Base-by-base conservation (phyloP, 2,113 vertebrate genomes). In the Ceyx melanurus region DNA sequence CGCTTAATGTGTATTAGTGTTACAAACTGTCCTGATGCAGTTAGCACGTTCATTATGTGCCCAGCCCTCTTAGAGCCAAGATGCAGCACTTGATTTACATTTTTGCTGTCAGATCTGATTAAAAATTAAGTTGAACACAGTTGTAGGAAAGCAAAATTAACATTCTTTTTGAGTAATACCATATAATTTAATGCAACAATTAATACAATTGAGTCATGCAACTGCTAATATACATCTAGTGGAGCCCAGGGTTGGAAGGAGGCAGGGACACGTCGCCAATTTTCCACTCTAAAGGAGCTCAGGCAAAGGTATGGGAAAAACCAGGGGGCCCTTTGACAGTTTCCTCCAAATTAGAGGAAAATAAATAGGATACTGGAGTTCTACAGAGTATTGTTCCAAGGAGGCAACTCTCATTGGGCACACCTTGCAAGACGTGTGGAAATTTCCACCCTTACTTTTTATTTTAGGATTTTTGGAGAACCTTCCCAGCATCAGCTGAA, bases 101-200 rank as follows among this genome's bases (percentile, higher is more conserved):
- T 96, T 97, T 73, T 95, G 86, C 97, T 98, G 97, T 98, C 97
- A 97, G 96, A 97, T 95, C 95, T 83, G 94, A 98, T 98, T 98
- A 98, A 98, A 98, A 97, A 98, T 97, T 97, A 95, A 97, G 93
- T 90, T 88, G 97, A 97, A 92, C 90, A 94, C 92, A 81, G 97
- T 97, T 97, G 93, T 97, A 94, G 78, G 92, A 90, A 97, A 98
- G 97, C 94, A 35, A 95, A 97, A 97, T 97, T 97, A 98, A 93
- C 95, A 95, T 97, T 97, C 97, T 95, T 96, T 94, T 95, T 93
- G 92, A 97, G 96, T 89, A 97, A 95, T 91, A 97, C 92, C 95
- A 46, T 91, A 92, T 96, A 96, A 98, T 97, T 97, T 97, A 96
- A 96, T 96, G 97, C 96, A 98, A 97, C 96, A 95, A 98, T 97